Conservation (phyloP, 2,113 vertebrate species). For the Polypterus senegalus region DNA sequence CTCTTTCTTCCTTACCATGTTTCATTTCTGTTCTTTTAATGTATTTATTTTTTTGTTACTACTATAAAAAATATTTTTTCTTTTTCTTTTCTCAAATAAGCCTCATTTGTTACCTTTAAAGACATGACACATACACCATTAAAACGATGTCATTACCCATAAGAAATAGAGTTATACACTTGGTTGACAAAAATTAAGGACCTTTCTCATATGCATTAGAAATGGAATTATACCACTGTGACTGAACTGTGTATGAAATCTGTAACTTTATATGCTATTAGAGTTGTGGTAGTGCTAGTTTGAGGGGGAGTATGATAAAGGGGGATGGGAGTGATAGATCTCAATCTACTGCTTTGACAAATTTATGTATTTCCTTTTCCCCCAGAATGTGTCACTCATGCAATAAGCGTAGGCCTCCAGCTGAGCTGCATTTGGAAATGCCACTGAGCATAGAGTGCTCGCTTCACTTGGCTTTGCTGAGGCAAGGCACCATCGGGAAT, state of each 20-base stretch:
- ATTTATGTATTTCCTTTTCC: constrained; percentile 61
- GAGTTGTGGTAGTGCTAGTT: constrained; percentile 41
- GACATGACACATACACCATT: constrained; percentile 94
- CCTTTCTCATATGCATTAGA: constrained; percentile 71
- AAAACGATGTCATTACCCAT: constrained; percentile 80
- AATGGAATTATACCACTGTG: constrained; percentile 66
- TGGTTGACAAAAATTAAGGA: constrained; percentile 82
- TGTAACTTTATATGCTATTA: constrained; percentile 72
- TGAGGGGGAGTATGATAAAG: constrained; percentile 32
- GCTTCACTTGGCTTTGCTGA: constrained; percentile 70
- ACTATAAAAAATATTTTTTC: constrained; percentile 70
- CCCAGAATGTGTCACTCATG: constrained; percentile 54
- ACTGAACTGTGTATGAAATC: constrained; percentile 77
- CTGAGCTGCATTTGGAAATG: constrained; percentile 83
- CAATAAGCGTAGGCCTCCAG: constrained; percentile 69
- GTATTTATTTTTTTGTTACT: no score
- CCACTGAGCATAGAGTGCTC: constrained; percentile 79
- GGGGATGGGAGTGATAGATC: constrained; percentile 38
- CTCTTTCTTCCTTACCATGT: no score
- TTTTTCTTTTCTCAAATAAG: constrained; percentile 69
- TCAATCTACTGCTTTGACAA: constrained; percentile 59
- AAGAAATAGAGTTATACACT: constrained; percentile 84
- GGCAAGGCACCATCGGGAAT: constrained; percentile 55
- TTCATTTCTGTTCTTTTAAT: no score
- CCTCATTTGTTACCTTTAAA: constrained; percentile 92